These are phyloP conservation scores for Heliconius congener DNA, from an alignment of 1,140 invertebrate genomes.

Conservation along the genomic window DNA sequence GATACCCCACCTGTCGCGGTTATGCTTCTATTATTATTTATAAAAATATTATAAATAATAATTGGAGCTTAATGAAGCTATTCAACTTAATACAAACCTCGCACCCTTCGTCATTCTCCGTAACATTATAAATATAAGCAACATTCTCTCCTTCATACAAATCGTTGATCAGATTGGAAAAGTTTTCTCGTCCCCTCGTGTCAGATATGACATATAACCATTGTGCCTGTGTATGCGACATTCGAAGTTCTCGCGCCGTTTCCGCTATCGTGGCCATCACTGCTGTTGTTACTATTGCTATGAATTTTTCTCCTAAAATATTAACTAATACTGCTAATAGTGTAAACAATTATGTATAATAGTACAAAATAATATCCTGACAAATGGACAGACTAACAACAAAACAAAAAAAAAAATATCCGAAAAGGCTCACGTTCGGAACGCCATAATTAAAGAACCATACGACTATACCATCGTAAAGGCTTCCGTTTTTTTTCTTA, in stretches of 20 bases:
- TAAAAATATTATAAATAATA: too few relatives aligned
- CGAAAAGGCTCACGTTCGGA: too few relatives aligned
- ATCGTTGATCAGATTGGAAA: slow-evolving; percentile 81
- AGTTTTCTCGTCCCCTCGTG: slow-evolving; percentile 73
- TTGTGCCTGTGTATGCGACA: slow-evolving; percentile 87
- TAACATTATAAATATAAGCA: slow-evolving; percentile 89
- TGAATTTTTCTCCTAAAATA: slow-evolving; percentile 77
- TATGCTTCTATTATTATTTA: too few relatives aligned
- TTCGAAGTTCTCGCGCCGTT: slow-evolving; percentile 83
- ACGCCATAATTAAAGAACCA: too few relatives aligned
- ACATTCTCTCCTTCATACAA: slow-evolving; percentile 90
- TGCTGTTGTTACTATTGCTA: slow-evolving; percentile 76
- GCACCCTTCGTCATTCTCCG: slow-evolving; percentile 77
- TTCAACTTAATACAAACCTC: slow-evolving; percentile 62
- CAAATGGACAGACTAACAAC: too few relatives aligned
- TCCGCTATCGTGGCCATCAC: slow-evolving; percentile 84
- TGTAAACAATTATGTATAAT: not conserved
- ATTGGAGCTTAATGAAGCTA: too few relatives aligned
- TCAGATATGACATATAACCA: slow-evolving; percentile 91
- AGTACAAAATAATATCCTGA: too few relatives aligned
- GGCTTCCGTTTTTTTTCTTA: too few relatives aligned
- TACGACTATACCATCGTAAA: too few relatives aligned
- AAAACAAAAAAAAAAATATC: too few relatives aligned
- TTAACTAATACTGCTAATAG: not conserved
- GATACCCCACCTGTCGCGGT: too few relatives aligned